Evolutionary conservation across 2,888 invertebrate species (phyloP).

Genomic region (Zaprionus bogoriensis): DNA sequence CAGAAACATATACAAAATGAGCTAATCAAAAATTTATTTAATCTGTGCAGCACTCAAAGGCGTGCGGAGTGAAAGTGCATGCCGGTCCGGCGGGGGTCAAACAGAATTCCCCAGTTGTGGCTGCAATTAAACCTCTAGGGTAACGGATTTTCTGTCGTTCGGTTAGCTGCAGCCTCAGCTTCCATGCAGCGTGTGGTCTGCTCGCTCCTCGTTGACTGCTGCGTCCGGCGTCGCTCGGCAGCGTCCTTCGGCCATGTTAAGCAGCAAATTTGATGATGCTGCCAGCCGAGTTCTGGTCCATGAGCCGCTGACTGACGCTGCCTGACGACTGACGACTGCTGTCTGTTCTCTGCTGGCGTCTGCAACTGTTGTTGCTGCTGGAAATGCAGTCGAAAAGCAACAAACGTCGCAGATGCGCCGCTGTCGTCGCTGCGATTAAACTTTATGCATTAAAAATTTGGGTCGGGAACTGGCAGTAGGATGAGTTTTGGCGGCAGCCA

Average conservation of each 20-base stretch:
- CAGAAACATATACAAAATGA: conserved; percentile 24
- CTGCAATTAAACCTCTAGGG: conserved; percentile 46
- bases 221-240: neutral
- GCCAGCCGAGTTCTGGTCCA: conserved; percentile 26
- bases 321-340: too few relatives aligned
- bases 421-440: conserved; percentile 58
- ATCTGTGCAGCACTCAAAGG: conserved; percentile 58
- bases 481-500: neutral
- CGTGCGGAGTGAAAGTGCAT: conserved; percentile 57
- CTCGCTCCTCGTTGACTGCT: conserved; percentile 26
- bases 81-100: conserved; percentile 19
- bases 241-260: conserved; percentile 42
- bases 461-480: conserved; percentile 1
- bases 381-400: conserved; percentile 68
- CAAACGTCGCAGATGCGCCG: conserved; percentile 67
- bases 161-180: conserved; percentile 1
- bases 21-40: conserved; percentile 72
- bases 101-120: conserved; percentile 30
- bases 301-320: conserved; percentile 21
- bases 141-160: conserved; percentile 36
- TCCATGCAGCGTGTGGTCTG: conserved; percentile 14
- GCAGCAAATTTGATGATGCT: conserved; percentile 66
- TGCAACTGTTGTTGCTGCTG: conserved; percentile 31
- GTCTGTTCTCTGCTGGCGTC: conserved; percentile 2
- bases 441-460: conserved; percentile 69